These are phyloP conservation scores for Oryctes rhinoceros DNA, from an alignment of 1,140 invertebrate species.

Conservation along the genomic window DNA sequence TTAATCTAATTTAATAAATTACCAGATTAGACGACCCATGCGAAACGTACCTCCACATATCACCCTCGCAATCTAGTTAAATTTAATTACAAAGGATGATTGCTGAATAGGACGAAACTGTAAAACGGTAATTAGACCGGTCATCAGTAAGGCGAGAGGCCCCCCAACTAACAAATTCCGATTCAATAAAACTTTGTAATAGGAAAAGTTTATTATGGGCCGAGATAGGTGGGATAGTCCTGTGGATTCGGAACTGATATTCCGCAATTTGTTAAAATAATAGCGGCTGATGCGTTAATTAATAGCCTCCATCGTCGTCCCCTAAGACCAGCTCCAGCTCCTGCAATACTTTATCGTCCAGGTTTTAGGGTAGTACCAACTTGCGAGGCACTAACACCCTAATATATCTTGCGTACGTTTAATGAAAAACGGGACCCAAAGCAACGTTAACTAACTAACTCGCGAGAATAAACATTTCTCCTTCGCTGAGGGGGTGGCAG, in stretches of 20 bases:
- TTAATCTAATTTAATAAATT: no score
- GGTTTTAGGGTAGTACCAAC: no score
- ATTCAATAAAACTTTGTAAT: conserved; percentile 12
- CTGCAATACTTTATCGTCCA: not conserved
- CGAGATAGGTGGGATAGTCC: not conserved
- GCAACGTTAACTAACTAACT: not conserved
- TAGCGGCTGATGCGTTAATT: not conserved
- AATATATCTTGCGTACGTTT: not conserved
- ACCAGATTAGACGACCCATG: no score
- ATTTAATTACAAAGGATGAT: not conserved
- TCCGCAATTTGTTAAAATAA: conserved; percentile 14
- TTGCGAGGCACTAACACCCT: not conserved
- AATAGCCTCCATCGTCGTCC: not conserved
- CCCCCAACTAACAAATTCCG: not conserved
- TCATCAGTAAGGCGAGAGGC: not conserved
- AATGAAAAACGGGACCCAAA: not conserved
- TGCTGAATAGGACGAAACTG: not conserved
- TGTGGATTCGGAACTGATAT: not conserved
- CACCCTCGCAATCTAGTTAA: no score
- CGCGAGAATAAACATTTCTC: not conserved
- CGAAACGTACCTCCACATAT: no score
- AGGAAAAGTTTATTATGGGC: not conserved
- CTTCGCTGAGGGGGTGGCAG: not conserved
- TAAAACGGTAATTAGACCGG: not conserved
- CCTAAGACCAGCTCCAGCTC: not conserved